A percentile compares a stretch with the other conserved stretches of the same genome.
These are phyloP conservation scores for Gallinago paraguaiae DNA, from an alignment of 2,113 vertebrate genomes.

Conservation along the genomic window DNA sequence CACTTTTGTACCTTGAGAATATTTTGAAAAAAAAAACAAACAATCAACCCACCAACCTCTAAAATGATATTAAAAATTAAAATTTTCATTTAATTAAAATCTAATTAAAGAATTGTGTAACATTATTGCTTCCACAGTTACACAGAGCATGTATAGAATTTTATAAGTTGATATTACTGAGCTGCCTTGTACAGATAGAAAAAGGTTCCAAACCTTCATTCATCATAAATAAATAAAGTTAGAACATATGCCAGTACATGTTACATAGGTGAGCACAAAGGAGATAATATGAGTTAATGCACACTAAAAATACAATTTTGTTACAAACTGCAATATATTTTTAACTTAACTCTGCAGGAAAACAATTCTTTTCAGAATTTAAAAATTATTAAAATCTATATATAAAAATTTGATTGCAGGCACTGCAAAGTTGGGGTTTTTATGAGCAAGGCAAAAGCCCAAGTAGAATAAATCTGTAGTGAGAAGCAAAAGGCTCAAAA, in stretches of 20 bases:
- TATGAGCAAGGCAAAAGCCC: background rate
- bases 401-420: background rate
- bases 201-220: background rate
- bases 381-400: background rate
- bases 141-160: background rate
- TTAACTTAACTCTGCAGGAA: background rate
- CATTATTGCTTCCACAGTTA: background rate
- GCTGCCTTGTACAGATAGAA: background rate
- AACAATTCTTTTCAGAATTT: background rate
- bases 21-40: background rate
- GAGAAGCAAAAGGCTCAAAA: background rate
- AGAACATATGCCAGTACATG: background rate
- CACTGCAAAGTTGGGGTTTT: background rate
- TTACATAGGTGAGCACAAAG: background rate
- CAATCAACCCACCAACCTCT: too few species aligned
- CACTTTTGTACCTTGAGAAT: background rate
- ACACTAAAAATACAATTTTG: background rate
- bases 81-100: background rate
- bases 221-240: background rate
- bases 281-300: background rate
- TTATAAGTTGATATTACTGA: background rate
- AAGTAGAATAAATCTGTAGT: background rate
- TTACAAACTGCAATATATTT: background rate
- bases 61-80: background rate
- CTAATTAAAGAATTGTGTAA: background rate